Evolutionary conservation across 2,113 vertebrate species (phyloP), one percentile per base, ranked within the genome.

Genomic region (Equus przewalskii): DNA sequence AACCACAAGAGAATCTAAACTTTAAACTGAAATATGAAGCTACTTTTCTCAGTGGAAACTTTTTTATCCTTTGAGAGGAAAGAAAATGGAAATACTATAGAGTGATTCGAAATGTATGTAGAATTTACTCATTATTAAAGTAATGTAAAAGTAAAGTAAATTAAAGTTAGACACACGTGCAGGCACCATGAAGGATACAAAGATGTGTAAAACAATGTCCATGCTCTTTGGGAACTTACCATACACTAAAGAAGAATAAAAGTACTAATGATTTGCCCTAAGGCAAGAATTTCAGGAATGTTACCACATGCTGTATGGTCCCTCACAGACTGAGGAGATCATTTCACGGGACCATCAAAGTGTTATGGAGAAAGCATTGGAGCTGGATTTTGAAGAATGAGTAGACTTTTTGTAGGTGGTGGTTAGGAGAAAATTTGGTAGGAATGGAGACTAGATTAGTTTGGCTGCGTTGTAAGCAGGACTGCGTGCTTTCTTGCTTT

Each of bases 61-160:
- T 51, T 81, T 93, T 91, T 82, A 65, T 36, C 33, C 62, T 86
- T 96, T 92, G 46, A 62, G 73, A 78, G 8, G 16, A 82, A 86
- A 54, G 54, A 92, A 92, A 87, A 82, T 46, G 36, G 73, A 94
- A 76, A 58, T 85, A 62, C 13, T 94, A 92, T 78, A 30, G 28
- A 96, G 26, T 67, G 58, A 89, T 90, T 92, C 54, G 87, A 11
- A 95, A 30, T 93, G 5, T 72, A 33, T 88, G 5, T 89, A 82
- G 79, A 95, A 95, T 65, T 69, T 94, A 90, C 64, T 95, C 65
- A 75, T 84, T 79, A 30, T 83, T 92, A 87, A 89, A 75, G 36
- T 95, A 65, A 28, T 89, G 95, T 41, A 41, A 41, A 41, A 41
- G 36, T 41, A 41, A 41, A 41, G 36, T 41, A 41, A 41, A 41